These are phyloP conservation scores for Heliornis fulica DNA, from an alignment of 2,113 vertebrate genomes.

Conservation along the genomic window DNA sequence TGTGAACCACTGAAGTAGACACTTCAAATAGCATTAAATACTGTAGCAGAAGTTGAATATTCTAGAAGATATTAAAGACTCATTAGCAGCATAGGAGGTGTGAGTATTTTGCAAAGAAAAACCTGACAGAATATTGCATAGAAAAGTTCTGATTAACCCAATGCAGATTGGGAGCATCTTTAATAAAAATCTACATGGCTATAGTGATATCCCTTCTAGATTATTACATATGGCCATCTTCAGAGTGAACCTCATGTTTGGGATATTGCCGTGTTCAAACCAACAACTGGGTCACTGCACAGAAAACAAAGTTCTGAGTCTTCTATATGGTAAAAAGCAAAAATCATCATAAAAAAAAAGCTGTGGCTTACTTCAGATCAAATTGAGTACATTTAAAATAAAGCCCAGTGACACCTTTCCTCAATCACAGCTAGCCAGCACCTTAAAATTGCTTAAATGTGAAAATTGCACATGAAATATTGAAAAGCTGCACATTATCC, in stretches of 20 bases:
- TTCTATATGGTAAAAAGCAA: neutral
- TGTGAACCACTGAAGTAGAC: neutral
- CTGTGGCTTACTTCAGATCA: neutral
- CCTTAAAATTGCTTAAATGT: neutral
- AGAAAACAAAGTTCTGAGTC: neutral
- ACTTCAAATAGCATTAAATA: neutral
- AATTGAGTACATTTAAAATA: neutral
- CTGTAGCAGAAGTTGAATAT: neutral
- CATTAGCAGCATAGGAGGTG: neutral
- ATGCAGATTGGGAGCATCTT: neutral
- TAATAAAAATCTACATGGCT: neutral
- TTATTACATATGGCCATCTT: neutral
- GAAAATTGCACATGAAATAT: neutral
- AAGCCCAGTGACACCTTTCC: neutral
- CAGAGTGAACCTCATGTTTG: neutral
- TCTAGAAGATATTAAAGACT: neutral
- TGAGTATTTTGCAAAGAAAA: neutral
- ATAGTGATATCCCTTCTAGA: neutral
- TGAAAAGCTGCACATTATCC: neutral
- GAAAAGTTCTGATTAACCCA: neutral
- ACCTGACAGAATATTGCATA: neutral
- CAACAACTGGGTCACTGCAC: neutral
- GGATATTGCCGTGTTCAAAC: neutral
- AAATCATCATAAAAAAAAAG: neutral
- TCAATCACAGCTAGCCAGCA: neutral